Percentiles rank a stretch among this genome's conserved stretches.
phyloP scores from a whole-genome alignment of 1,140 invertebrate genomes.

The Pissodes strobi region DNA sequence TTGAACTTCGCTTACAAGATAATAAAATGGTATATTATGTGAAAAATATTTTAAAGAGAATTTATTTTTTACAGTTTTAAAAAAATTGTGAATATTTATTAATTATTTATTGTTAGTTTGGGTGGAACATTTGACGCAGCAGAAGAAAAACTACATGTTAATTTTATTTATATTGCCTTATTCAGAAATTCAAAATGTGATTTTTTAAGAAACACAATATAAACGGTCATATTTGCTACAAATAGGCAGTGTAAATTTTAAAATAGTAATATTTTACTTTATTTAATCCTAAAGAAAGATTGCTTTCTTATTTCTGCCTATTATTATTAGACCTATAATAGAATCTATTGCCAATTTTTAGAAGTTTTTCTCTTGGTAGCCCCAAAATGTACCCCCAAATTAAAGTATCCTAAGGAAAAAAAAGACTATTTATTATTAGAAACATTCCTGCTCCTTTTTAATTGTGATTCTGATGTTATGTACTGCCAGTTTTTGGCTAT shows the following conservation, averaged over 20 bases:
- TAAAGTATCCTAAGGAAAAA: neutral
- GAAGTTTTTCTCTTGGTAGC: no score
- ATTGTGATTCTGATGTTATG: conserved; percentile 5
- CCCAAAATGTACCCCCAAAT: neutral
- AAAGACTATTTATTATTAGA: neutral
- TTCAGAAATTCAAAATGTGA: neutral
- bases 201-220: neutral
- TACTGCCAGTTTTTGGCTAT: neutral
- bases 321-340: neutral
- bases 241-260: no score
- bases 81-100: conserved; percentile 12
- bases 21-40: neutral
- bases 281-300: neutral
- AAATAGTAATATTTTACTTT: neutral
- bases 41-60: neutral
- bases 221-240: no score
- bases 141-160: neutral
- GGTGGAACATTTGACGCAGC: neutral
- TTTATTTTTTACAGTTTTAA: conserved; percentile 14
- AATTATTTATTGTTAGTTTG: neutral
- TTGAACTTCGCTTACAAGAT: neutral
- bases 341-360: neutral
- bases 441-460: conserved; percentile 4
- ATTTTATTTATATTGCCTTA: neutral
- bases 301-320: neutral